A percentile compares a stretch with the other conserved stretches of the same genome.
These are phyloP conservation scores for Ochropleura leucogaster DNA, from an alignment of 2,888 invertebrate species.

Conservation along the genomic window DNA sequence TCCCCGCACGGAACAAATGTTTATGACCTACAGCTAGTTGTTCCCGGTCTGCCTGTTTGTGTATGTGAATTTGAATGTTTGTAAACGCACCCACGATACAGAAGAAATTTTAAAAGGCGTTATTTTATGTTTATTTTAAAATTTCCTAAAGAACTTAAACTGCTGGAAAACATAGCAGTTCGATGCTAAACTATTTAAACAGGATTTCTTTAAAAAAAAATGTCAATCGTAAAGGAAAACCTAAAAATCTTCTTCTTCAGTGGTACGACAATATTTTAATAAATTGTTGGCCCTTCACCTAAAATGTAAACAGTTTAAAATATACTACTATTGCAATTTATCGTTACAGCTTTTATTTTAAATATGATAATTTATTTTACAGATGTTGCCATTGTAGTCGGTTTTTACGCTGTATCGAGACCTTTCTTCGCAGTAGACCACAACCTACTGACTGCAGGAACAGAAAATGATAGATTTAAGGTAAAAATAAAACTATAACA, in stretches of 20 bases:
- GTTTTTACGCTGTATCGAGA: conserved; percentile 98
- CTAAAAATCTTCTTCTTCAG: neutral
- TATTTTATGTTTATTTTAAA: too few species aligned
- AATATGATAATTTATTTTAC: conserved; percentile 50
- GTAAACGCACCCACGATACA: too few species aligned
- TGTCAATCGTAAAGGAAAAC: neutral
- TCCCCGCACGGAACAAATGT: too few species aligned
- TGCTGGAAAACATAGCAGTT: neutral
- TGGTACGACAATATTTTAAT: neutral
- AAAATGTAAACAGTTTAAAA: neutral
- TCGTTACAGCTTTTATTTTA: neutral
- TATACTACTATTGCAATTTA: neutral
- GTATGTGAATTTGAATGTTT: too few species aligned
- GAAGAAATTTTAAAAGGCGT: too few species aligned
- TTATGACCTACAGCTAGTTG: too few species aligned
- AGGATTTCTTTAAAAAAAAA: neutral
- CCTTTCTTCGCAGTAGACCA: conserved; percentile 96
- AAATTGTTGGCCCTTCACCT: neutral
- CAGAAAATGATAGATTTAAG: conserved; percentile 95
- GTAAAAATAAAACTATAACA: conserved; percentile 69
- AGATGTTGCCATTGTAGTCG: conserved; percentile 98
- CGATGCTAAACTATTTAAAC: neutral
- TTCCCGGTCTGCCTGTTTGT: too few species aligned
- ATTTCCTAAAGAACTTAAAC: too few species aligned
- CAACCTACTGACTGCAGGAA: conserved; percentile 91